phyloP scores from a whole-genome alignment of 2,888 invertebrate genomes.

The Chrysomela aeneicollis region DNA sequence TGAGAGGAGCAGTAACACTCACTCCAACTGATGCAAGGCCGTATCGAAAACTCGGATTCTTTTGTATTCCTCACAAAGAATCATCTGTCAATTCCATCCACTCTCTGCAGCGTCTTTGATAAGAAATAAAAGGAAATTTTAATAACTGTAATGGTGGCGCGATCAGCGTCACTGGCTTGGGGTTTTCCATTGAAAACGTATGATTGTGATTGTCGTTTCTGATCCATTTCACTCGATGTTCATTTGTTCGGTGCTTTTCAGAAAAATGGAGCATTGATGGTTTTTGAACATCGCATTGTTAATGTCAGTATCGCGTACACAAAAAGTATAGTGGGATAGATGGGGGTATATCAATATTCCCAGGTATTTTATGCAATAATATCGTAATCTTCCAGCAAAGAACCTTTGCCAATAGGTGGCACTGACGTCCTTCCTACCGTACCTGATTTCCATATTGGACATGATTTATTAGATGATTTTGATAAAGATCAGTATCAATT shows the following conservation, averaged over 20 bases:
- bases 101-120: constrained; percentile 29
- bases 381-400: too few relatives aligned
- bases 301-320: background rate
- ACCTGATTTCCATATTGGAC: too few relatives aligned
- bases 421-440: too few relatives aligned
- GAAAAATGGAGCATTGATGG: constrained; percentile 40
- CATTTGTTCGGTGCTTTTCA: constrained; percentile 42
- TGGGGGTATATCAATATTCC: too few relatives aligned
- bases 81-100: constrained; percentile 33
- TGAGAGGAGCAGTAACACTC: too few relatives aligned
- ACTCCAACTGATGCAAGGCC: background rate
- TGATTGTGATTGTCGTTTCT: constrained; percentile 49
- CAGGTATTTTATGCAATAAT: too few relatives aligned
- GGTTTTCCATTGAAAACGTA: constrained; percentile 36
- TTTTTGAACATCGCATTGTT: constrained; percentile 28
- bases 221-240: constrained; percentile 51
- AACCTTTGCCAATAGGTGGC: too few relatives aligned
- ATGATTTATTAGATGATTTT: too few relatives aligned
- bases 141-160: constrained; percentile 49
- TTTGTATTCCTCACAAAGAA: constrained; percentile 29
- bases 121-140: constrained; percentile 45
- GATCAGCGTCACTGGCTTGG: constrained; percentile 34
- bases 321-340: background rate
- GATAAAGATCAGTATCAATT: too few relatives aligned
- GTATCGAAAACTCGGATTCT: constrained; percentile 28